Conservation (phyloP, 2,888 invertebrate genomes). For the Amiota mariae region DNA sequence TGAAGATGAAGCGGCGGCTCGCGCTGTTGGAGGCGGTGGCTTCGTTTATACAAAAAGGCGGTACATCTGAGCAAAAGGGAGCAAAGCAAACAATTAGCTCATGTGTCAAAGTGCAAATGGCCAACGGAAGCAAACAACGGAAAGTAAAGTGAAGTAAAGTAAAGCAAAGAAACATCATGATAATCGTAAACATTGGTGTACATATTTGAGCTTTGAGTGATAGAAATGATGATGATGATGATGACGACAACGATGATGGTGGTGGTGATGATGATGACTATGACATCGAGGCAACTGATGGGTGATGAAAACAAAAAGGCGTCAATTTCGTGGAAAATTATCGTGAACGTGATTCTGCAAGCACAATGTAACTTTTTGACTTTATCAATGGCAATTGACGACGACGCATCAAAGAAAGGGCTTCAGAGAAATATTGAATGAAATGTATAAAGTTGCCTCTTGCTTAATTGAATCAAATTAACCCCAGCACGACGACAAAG, state of each 20-base stretch:
- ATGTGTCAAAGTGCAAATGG: conserved; percentile 59
- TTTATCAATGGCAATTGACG: conserved; percentile 14
- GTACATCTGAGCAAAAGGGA: neutral
- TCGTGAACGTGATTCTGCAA: conserved; percentile 61
- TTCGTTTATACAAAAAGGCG: neutral
- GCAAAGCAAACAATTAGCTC: conserved; percentile 57
- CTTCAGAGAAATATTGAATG: conserved; percentile 32
- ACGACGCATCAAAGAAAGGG: conserved; percentile 47
- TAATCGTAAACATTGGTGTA: neutral
- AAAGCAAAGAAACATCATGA: conserved; percentile 38
- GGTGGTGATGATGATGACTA: neutral
- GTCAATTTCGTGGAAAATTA: neutral
- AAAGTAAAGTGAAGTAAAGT: conserved; percentile 35
- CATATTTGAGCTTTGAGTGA: too few relatives aligned
- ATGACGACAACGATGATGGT: neutral
- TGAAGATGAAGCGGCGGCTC: neutral
- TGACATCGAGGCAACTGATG: neutral
- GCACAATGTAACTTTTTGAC: conserved; percentile 55
- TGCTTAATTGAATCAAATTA: conserved; percentile 62
- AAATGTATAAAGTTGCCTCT: conserved; percentile 36
- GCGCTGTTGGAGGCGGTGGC: neutral
- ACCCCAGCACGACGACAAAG: conserved; percentile 50
- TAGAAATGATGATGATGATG: neutral
- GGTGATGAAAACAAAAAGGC: neutral
- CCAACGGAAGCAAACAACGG: conserved; percentile 51